A percentile compares a stretch with the other conserved stretches of the same genome.
Evolutionary conservation across 2,113 vertebrate genomes (phyloP).

Genomic region (Cheirogaleus medius): DNA sequence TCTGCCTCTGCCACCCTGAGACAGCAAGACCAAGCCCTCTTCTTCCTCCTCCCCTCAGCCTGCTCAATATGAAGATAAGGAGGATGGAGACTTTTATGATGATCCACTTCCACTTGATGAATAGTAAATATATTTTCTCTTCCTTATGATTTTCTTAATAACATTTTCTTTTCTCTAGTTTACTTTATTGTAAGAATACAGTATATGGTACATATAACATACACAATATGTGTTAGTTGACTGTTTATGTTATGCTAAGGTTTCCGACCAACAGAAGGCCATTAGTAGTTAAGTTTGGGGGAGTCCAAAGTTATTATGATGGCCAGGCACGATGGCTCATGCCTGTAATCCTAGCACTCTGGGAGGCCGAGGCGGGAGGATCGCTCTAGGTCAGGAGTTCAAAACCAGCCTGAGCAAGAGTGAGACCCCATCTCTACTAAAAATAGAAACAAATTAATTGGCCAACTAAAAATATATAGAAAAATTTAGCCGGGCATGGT

Average conservation of each 20-base stretch:
- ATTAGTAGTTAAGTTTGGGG: background rate
- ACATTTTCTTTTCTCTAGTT: background rate
- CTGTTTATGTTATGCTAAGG: background rate
- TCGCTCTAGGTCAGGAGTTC: too few relatives aligned
- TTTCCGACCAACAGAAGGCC: background rate
- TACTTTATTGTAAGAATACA: background rate
- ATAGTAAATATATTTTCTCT: background rate
- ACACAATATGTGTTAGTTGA: background rate
- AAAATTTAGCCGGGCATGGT: too few relatives aligned
- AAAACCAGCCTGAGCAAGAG: too few relatives aligned
- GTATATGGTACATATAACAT: background rate
- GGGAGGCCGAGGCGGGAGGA: too few relatives aligned
- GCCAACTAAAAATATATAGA: too few relatives aligned
- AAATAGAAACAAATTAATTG: too few relatives aligned
- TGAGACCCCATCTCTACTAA: too few relatives aligned
- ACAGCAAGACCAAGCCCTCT: background rate
- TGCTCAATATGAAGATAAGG: background rate
- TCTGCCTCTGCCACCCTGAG: background rate
- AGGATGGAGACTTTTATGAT: background rate
- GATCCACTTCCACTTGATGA: background rate
- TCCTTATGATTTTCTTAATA: background rate
- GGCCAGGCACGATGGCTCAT: too few relatives aligned
- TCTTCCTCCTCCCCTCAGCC: background rate
- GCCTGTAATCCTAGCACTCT: too few relatives aligned
- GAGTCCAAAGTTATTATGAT: background rate